Percentiles rank a stretch among this genome's conserved stretches.
phyloP scores from a whole-genome alignment of 2,113 vertebrate species.

The Ceuthmochares aereus region DNA sequence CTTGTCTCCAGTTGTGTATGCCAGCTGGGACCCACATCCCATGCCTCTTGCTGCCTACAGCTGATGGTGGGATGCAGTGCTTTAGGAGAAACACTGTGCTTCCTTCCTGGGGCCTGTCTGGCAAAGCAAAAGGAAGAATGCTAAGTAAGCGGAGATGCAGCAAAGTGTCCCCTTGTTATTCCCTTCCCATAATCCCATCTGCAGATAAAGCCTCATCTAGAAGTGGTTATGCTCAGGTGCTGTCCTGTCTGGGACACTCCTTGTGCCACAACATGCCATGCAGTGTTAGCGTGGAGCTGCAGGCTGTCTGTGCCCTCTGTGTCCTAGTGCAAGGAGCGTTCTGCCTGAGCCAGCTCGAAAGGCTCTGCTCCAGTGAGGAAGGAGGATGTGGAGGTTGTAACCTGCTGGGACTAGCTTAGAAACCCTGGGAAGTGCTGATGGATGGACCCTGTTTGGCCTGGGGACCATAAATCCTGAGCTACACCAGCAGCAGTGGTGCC shows the following conservation, averaged over 20 bases:
- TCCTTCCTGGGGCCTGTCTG: not conserved
- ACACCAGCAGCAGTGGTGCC: rapidly evolving
- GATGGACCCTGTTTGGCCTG: not conserved
- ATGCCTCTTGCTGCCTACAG: not conserved
- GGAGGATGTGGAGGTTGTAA: not conserved
- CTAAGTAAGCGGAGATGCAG: not conserved
- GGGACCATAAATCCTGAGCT: not conserved
- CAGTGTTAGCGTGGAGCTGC: not conserved
- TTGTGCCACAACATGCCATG: rapidly evolving
- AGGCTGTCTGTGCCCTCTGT: not conserved
- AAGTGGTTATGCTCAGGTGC: not conserved
- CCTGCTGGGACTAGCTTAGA: not conserved
- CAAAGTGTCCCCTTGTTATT: not conserved
- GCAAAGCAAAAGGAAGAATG: not conserved
- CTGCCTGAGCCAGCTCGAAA: not conserved
- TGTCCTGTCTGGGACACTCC: not conserved
- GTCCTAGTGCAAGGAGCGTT: rapidly evolving
- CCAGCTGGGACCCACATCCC: not conserved
- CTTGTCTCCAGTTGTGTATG: not conserved
- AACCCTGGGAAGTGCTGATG: rapidly evolving
- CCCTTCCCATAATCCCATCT: not conserved
- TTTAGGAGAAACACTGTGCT: not conserved
- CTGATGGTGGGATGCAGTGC: not conserved
- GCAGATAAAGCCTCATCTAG: not conserved
- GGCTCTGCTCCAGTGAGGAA: not conserved